These are phyloP conservation scores for Ametastegia equiseti DNA, from an alignment of 2,888 invertebrate species.

Conservation along the genomic window DNA sequence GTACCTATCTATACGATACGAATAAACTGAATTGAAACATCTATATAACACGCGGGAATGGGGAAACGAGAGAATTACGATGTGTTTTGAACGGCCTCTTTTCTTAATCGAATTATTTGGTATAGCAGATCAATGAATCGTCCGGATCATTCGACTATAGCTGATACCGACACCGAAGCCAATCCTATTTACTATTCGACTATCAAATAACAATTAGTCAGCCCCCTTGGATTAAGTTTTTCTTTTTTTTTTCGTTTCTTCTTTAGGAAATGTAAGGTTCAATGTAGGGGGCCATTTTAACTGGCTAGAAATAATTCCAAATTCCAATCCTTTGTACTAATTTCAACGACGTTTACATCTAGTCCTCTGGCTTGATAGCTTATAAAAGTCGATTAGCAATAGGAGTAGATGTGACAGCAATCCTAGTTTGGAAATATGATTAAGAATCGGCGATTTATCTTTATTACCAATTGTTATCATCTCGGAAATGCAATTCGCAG, in stretches of 20 bases:
- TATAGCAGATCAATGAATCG: slow-evolving; percentile 10
- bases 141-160: not conserved
- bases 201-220: slow-evolving; percentile 13
- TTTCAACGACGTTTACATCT: no score
- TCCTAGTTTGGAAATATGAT: no score
- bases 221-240: not conserved
- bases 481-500: no score
- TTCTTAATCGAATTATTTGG: slow-evolving; percentile 18
- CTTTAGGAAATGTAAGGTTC: not conserved
- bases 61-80: not conserved
- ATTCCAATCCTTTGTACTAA: not conserved
- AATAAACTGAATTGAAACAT: no score
- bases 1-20: no score
- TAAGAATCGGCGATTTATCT: no score
- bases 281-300: not conserved
- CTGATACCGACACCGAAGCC: not conserved
- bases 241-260: not conserved
- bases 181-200: slow-evolving; percentile 12
- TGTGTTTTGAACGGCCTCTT: slow-evolving; percentile 18
- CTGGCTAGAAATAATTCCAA: not conserved
- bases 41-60: not conserved
- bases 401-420: not conserved
- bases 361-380: not conserved
- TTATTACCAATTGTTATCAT: no score
- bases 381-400: not conserved